phyloP scores from a whole-genome alignment of 2,113 vertebrate genomes.

The Odontesthes bonariensis region DNA sequence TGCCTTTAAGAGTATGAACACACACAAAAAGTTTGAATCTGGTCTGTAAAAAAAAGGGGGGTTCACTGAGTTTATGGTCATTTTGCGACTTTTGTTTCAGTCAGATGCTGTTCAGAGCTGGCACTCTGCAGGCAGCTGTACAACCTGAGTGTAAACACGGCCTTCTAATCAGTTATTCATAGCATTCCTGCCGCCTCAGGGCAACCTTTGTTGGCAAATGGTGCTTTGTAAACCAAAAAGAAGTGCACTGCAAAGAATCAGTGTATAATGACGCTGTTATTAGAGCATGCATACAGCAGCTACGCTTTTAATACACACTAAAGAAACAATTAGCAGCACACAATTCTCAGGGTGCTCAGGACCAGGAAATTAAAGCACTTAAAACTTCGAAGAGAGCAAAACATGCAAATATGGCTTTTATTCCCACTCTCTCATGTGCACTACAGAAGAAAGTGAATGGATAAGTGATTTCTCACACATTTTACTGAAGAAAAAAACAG shows the following conservation, averaged over 20 bases:
- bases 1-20: no score
- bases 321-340: conserved; percentile 62
- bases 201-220: conserved; percentile 60
- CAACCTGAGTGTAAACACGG: conserved; percentile 46
- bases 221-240: conserved; percentile 52
- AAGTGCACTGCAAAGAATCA: conserved; percentile 51
- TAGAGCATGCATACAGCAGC: conserved; percentile 45
- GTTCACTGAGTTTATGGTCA: neutral
- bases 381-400: conserved; percentile 35
- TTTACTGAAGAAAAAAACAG: neutral
- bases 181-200: conserved; percentile 54
- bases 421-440: conserved; percentile 10
- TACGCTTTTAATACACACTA: conserved; percentile 51
- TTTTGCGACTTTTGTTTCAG: conserved; percentile 23
- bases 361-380: conserved; percentile 58
- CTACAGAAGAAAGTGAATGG: neutral
- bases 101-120: conserved; percentile 29
- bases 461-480: conserved; percentile 7
- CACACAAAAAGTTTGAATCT: no score
- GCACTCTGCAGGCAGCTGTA: conserved; percentile 25
- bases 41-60: neutral
- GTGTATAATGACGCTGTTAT: conserved; percentile 62
- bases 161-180: conserved; percentile 66
- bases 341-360: conserved; percentile 47
- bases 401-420: conserved; percentile 53